Evolutionary conservation across 2,797 vertebrate species (phyloP), one percentile per base, ranked within the genome.

Genomic region (Scarus forsteni): DNA sequence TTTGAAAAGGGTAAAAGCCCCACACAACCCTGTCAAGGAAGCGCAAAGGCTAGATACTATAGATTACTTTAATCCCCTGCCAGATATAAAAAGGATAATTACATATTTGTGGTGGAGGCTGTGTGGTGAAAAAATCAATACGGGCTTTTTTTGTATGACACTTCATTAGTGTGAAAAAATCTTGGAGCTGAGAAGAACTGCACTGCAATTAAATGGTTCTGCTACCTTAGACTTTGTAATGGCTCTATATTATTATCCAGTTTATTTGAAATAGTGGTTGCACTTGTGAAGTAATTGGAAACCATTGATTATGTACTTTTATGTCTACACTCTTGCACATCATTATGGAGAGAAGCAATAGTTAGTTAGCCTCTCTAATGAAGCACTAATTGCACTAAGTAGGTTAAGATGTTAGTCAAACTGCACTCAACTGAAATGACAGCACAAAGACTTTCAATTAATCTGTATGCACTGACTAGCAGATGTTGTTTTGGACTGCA

Each of bases 81-180:
- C 98, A 98, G 97, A 99, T 98, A 98, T 99, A 99, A 99, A 99
- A 98, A 93, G 97, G 97, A 99, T 99, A 99, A 99, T 99, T 99
- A 99, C 97, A 99, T 99, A 99, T 99, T 99, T 99, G 98, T 99
- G 98, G 97, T 96, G 96, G 97, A 98, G 97, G 95, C 96, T 97
- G 96, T 98, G 96, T 96, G 96, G 96, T 97, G 94, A 86, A 97
- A 98, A 99, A 99, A 99, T 99, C 97, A 99, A 99, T 99, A 99
- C 96, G 93, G 96, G 94, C 96, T 98, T 98, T 98, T 97, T 93
- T 93, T 90, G 96, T 97, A 98, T 99, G 98, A 99, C 98, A 99
- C 97, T 99, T 99, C 97, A 99, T 99, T 99, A 99, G 97, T 96
- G 97, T 96, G 97, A 98, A 98, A 94, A 99, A 98, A 98, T 98